phyloP scores from a whole-genome alignment of 2,888 invertebrate species.

The Trichogramma evanescens region DNA sequence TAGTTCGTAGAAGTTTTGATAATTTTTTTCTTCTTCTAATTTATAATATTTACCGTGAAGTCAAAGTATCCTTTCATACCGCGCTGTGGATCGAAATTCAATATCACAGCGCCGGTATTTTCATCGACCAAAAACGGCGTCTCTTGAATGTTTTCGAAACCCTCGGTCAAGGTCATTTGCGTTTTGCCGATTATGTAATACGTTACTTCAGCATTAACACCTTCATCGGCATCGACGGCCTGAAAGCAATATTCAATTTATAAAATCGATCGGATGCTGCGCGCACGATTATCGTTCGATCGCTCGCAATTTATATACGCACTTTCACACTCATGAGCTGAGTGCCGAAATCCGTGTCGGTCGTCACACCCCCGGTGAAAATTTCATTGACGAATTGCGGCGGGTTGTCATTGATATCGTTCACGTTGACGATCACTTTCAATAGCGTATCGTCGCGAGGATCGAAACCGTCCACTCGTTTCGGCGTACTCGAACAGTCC shows the following conservation, averaged over 20 bases:
- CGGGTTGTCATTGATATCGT: slow-evolving; percentile 86
- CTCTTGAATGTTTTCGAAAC: slow-evolving; percentile 71
- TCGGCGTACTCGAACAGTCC: slow-evolving; percentile 63
- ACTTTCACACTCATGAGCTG: slow-evolving; percentile 80
- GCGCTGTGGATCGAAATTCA: slow-evolving; percentile 93
- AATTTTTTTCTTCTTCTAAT: not conserved
- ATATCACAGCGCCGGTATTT: slow-evolving; percentile 73
- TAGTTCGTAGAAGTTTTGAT: not conserved
- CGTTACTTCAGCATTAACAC: slow-evolving; percentile 64
- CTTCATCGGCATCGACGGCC: slow-evolving; percentile 72
- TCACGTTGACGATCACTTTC: slow-evolving; percentile 62
- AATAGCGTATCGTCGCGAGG: slow-evolving; percentile 62
- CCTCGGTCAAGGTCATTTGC: slow-evolving; percentile 77
- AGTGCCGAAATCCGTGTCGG: slow-evolving; percentile 84
- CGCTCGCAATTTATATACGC: slow-evolving; percentile 23
- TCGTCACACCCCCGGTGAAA: slow-evolving; percentile 91
- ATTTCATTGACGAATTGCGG: slow-evolving; percentile 73
- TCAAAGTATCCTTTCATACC: slow-evolving; percentile 97
- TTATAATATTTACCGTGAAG: slow-evolving; percentile 60
- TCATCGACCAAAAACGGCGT: slow-evolving; percentile 77
- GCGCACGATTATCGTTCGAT: not conserved
- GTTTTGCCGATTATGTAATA: slow-evolving; percentile 76
- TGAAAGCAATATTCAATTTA: slow-evolving; percentile 36
- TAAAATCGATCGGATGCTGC: not conserved
- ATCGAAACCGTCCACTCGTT: slow-evolving; percentile 53